Percentiles rank a stretch among this genome's conserved stretches.
Evolutionary conservation across 2,888 invertebrate species (phyloP).

Genomic region (Drosophila ezoana): DNA sequence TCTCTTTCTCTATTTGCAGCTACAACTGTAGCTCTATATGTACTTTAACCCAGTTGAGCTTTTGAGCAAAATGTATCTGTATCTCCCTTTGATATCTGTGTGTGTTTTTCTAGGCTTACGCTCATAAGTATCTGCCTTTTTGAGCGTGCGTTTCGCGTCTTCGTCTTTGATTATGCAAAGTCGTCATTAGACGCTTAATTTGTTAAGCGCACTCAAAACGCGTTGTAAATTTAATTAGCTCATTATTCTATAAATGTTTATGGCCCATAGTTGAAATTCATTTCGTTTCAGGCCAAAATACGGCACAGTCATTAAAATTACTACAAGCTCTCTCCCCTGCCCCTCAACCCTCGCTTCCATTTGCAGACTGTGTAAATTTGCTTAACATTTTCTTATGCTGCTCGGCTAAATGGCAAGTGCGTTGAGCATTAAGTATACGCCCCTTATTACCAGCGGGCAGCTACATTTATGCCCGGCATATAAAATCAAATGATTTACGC

Average conservation of each 20-base stretch:
- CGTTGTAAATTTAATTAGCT: conserved; percentile 61
- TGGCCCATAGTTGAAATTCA: conserved; percentile 53
- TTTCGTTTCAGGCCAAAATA: conserved; percentile 38
- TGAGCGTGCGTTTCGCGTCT: neutral
- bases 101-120: conserved; percentile 4
- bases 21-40: neutral
- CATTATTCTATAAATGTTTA: conserved; percentile 59
- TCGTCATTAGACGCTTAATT: conserved; percentile 52
- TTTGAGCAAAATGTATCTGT: neutral
- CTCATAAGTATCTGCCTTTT: conserved; percentile 7
- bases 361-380: conserved; percentile 20
- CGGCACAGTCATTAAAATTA: conserved; percentile 35
- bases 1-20: neutral
- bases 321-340: neutral
- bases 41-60: neutral
- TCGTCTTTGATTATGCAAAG: conserved; percentile 49
- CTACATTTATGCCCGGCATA: conserved; percentile 33
- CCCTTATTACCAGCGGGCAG: conserved; percentile 6
- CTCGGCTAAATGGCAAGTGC: conserved; percentile 12
- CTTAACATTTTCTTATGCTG: conserved; percentile 7
- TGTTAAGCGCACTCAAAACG: conserved; percentile 40
- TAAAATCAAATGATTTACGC: conserved; percentile 30
- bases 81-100: neutral
- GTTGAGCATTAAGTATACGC: conserved; percentile 33
- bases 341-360: neutral